phyloP scores from a whole-genome alignment of 2,888 invertebrate genomes.

The Ormyrus rosae region DNA sequence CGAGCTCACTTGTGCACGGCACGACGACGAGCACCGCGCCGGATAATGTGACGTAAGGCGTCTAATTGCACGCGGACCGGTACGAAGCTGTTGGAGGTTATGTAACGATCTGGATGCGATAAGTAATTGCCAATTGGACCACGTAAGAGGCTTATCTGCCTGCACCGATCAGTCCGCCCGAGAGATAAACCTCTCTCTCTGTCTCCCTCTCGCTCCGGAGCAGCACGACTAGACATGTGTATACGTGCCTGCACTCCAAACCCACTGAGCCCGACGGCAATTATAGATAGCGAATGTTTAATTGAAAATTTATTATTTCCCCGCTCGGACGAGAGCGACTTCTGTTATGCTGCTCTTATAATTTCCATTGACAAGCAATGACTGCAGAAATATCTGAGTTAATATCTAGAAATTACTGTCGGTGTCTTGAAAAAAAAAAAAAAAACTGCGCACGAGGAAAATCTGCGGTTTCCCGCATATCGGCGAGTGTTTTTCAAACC shows the following conservation, averaged over 20 bases:
- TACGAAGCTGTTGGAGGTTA: conserved; percentile 57
- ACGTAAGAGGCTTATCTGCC: conserved; percentile 59
- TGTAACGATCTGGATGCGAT: conserved; percentile 58
- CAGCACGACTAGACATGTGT: not conserved
- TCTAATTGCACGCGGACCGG: conserved; percentile 55
- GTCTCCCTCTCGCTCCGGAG: not conserved
- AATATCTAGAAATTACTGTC: too few species aligned
- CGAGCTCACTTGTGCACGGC: not conserved
- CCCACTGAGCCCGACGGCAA: not conserved
- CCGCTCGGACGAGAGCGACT: too few species aligned
- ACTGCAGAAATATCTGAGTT: too few species aligned
- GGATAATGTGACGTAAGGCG: conserved; percentile 58
- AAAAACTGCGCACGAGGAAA: too few species aligned
- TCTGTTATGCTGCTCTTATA: too few species aligned
- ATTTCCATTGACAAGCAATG: too few species aligned
- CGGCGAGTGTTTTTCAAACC: too few species aligned
- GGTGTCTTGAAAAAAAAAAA: too few species aligned
- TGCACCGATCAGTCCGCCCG: conserved; percentile 54
- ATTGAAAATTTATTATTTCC: conserved; percentile 48
- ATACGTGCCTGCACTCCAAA: not conserved
- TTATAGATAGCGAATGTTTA: conserved; percentile 42
- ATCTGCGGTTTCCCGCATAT: too few species aligned
- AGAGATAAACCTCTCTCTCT: conserved; percentile 49
- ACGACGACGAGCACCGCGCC: not conserved
- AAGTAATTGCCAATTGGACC: conserved; percentile 60